phyloP scores from a whole-genome alignment of 2,113 vertebrate genomes.

The Otis tarda region DNA sequence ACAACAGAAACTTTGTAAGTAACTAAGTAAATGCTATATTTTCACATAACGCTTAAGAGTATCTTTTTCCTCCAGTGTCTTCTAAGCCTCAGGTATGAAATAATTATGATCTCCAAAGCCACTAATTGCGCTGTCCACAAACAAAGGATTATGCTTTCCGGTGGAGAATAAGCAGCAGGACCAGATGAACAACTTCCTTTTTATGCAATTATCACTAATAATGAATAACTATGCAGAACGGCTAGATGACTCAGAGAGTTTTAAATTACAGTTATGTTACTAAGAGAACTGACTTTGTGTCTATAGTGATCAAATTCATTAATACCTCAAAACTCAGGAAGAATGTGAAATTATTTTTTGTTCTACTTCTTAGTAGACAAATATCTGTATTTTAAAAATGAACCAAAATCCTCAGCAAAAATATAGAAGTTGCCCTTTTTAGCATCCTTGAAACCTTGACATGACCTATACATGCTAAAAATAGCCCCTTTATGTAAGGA shows the following conservation, averaged over 20 bases:
- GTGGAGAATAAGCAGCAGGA: slow-evolving; percentile 2
- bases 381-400: not conserved
- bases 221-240: not conserved
- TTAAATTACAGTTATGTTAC: not conserved
- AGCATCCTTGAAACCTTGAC: not conserved
- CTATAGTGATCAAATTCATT: not conserved
- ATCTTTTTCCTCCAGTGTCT: not conserved
- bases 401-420: not conserved
- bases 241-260: not conserved
- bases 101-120: slow-evolving; percentile 17
- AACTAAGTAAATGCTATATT: not conserved
- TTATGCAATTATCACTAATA: not conserved
- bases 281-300: not conserved
- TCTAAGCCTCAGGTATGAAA: not conserved
- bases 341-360: not conserved
- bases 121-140: slow-evolving; percentile 19
- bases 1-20: not conserved
- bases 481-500: not conserved
- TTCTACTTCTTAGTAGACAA: not conserved
- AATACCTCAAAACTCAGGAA: not conserved
- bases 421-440: not conserved
- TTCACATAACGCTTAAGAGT: not conserved
- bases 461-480: not conserved
- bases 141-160: slow-evolving; percentile 10
- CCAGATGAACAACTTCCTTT: not conserved